These are phyloP conservation scores for Silurus meridionalis DNA, from an alignment of 2,113 vertebrate species.

Conservation along the genomic window DNA sequence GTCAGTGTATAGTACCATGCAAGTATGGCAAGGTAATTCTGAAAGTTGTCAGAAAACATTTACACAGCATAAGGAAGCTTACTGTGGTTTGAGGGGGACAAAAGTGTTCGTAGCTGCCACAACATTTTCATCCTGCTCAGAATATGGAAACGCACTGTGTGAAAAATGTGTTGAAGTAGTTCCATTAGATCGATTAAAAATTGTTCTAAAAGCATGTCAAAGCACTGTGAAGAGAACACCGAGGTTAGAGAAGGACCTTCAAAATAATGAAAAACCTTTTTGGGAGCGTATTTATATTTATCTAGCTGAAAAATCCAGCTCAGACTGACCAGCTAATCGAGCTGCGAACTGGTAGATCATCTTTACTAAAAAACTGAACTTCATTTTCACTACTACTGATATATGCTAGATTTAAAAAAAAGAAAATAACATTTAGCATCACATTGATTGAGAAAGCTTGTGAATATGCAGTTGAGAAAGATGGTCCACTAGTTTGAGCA, in stretches of 20 bases:
- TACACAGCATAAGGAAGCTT: neutral
- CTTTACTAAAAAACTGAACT: neutral
- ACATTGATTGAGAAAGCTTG: neutral
- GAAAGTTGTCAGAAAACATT: neutral
- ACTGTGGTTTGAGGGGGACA: neutral
- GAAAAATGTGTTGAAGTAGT: neutral
- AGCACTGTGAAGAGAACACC: neutral
- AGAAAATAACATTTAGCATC: neutral
- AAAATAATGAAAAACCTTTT: neutral
- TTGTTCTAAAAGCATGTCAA: neutral
- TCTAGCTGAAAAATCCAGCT: neutral
- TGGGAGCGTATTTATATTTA: neutral
- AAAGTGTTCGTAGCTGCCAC: neutral
- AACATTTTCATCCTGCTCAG: neutral
- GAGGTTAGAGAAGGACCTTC: neutral
- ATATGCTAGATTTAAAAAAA: neutral
- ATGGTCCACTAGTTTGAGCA: neutral
- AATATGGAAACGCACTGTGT: neutral
- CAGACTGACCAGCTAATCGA: neutral
- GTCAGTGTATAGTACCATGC: neutral
- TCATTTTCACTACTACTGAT: neutral
- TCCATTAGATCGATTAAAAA: neutral
- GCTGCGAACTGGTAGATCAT: neutral
- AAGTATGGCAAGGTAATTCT: neutral
- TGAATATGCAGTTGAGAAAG: neutral